Evolutionary conservation across 2,797 vertebrate genomes (phyloP), one percentile per base, ranked within the genome.

Genomic region (Crossoptilon crossoptilon): DNA sequence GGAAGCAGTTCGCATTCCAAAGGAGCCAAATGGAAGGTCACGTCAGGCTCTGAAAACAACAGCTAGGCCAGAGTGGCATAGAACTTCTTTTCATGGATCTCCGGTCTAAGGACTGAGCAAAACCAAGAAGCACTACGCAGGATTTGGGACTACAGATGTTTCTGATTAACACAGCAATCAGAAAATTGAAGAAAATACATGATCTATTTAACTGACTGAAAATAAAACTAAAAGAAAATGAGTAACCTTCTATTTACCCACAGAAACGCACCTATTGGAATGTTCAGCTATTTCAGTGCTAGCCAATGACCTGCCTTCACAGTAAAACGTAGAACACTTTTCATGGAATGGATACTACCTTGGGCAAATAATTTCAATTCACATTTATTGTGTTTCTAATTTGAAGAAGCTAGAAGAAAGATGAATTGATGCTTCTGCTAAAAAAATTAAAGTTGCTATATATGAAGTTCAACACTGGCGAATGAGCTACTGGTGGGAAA

Each of bases 21-120:
- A 22, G 18, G 14, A 91, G 86, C 80, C 90, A 90, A 94, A 84
- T 84, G 27, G 53, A 80, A 48, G 80, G 93, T 86, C 91, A 92
- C 84, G 58, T 93, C 58, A 91, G 88, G 74, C 90, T 94, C 77
- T 88, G 60, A 93, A 94, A 94, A 62, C 68, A 91, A 44, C 24
- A 6, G 35, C 12, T 15, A 87, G 49, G 53, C 17, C 5, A 84
- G 82, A 11, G 31, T 1, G 68, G 46, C 46, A 31, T 21, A 76
- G 78, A 39, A 17, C 21, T 46, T 37, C 67, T 73, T 84, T 94
- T 69, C 10, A 79, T 43, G 13, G 44, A 80, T 68, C 75, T 68
- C 37, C 35, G 70, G 19, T 55, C 37, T 46, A 31, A 87, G 83
- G 43, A 26, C 2, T 15, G 14, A 76, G 6, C 24, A 58, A 71